Conservation (phyloP, 2,888 invertebrate genomes). For the Empis livida region DNA sequence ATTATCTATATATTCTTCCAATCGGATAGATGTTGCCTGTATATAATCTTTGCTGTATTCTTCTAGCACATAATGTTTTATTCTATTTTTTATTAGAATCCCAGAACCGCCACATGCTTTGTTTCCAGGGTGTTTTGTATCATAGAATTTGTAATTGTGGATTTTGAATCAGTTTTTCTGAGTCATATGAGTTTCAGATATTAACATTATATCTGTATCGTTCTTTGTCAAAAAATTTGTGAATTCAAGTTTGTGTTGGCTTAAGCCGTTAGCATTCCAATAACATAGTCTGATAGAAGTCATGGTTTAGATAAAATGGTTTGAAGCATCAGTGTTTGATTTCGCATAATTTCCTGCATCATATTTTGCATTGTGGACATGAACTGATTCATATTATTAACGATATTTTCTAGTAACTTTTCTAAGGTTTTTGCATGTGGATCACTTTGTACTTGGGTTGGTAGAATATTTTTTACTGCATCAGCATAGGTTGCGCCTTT, state of each 20-base stretch:
- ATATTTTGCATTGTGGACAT: no score
- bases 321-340: no score
- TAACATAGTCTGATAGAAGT: neutral
- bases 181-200: no score
- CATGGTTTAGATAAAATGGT: neutral
- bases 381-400: no score
- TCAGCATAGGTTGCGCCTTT: no score
- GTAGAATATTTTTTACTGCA: no score
- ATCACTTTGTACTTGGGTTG: no score
- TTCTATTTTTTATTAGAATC: constrained; percentile 2
- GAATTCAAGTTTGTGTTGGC: neutral
- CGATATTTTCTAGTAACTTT: no score
- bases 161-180: neutral
- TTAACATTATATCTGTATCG: neutral
- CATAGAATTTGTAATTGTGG: neutral
- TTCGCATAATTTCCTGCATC: no score
- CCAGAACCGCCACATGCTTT: constrained; percentile 1
- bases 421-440: no score
- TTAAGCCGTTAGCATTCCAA: constrained; percentile 5
- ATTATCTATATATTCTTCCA: neutral
- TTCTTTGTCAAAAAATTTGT: neutral
- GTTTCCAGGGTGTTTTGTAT: constrained; percentile 1
- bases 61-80: neutral
- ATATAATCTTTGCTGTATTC: neutral
- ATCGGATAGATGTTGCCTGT: neutral